Conservation (phyloP, 2,888 invertebrate genomes). For the Ophonus ardosiacus region DNA sequence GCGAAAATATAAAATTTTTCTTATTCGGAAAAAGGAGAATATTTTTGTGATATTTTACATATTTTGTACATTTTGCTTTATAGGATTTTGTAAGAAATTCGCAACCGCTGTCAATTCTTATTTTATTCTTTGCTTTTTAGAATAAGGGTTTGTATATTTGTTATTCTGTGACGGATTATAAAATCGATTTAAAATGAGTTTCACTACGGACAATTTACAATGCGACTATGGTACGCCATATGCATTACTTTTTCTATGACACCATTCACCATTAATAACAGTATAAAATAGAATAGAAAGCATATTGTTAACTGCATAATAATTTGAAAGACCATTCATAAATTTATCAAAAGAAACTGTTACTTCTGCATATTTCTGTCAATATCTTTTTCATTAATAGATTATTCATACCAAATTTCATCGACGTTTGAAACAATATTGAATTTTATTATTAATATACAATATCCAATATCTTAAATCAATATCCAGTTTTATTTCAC, state of each 20-base stretch:
- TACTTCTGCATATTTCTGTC: too few relatives aligned
- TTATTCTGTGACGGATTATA: constrained; percentile 30
- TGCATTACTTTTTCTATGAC: neutral
- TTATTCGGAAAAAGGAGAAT: neutral
- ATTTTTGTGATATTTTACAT: constrained; percentile 10
- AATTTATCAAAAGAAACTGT: too few relatives aligned
- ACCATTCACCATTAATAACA: neutral
- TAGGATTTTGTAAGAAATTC: constrained; percentile 32
- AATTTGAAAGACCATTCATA: too few relatives aligned
- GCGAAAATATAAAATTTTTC: neutral
- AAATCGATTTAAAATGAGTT: constrained; percentile 33
- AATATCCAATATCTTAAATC: constrained; percentile 17
- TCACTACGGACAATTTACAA: constrained; percentile 14
- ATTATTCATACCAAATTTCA: neutral
- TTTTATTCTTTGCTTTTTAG: constrained; percentile 4
- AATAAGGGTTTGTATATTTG: constrained; percentile 8
- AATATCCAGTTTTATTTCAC: constrained; percentile 16
- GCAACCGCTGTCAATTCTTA: constrained; percentile 29
- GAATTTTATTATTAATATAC: neutral
- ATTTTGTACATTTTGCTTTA: constrained; percentile 31
- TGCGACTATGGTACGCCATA: neutral
- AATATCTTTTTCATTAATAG: too few relatives aligned
- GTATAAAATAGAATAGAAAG: too few relatives aligned
- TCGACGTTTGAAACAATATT: neutral
- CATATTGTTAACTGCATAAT: too few relatives aligned